Conservation (phyloP, 2,797 vertebrate genomes). For the Sebastes hubbsi region DNA sequence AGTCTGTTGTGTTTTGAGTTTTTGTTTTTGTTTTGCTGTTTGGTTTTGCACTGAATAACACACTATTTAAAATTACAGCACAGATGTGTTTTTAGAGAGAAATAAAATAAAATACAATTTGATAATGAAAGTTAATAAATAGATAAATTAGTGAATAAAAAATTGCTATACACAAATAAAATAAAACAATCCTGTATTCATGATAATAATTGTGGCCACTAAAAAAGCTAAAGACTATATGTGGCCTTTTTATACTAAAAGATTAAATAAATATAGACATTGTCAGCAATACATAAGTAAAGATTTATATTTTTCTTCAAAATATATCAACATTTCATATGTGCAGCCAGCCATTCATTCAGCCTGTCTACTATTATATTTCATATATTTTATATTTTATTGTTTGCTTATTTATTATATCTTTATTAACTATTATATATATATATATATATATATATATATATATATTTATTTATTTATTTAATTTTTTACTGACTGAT, state of each 20-base stretch:
- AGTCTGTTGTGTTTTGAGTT: background rate
- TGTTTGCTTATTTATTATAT: too few species aligned
- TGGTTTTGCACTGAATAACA: background rate
- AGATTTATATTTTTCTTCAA: background rate
- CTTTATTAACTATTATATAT: too few species aligned
- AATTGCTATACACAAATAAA: background rate
- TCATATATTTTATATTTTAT: too few species aligned
- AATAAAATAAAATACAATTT: background rate
- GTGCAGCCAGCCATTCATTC: too few species aligned
- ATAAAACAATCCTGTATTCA: too few species aligned
- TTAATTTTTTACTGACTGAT: too few species aligned
- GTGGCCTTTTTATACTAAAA: background rate
- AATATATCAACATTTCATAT: too few species aligned
- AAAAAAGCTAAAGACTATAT: background rate
- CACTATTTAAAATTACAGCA: background rate
- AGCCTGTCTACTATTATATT: too few species aligned
- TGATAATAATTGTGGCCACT: background rate
- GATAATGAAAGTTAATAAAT: background rate
- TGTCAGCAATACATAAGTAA: background rate
- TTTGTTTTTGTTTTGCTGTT: background rate
- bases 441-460: too few species aligned
- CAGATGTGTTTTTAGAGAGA: background rate
- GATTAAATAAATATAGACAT: background rate
- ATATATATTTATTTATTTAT: too few species aligned
- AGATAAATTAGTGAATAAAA: background rate